Conservation (phyloP, 2,888 invertebrate species). For the Lochmaea crataegi region DNA sequence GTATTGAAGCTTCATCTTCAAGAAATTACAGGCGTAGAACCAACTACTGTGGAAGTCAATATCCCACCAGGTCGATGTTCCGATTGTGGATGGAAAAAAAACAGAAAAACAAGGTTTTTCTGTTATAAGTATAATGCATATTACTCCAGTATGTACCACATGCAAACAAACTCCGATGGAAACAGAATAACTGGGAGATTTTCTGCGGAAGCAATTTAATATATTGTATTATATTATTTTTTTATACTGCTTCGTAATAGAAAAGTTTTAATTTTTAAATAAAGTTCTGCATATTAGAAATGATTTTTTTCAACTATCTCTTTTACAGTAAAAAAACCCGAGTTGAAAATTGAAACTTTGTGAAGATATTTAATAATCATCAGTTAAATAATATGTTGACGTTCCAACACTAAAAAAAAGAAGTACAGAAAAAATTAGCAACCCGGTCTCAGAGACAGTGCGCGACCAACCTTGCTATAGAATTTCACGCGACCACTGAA, state of each 20-base stretch:
- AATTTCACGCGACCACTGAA: constrained; percentile 10
- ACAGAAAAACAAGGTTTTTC: constrained; percentile 14
- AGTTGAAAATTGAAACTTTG: background rate
- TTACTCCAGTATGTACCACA: background rate
- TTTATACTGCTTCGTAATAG: too few species aligned
- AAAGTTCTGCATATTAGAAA: too few species aligned
- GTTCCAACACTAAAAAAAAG: background rate
- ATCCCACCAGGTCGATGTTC: constrained; percentile 17
- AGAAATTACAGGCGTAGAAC: constrained; percentile 16
- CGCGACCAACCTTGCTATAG: constrained; percentile 6
- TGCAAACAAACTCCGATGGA: too few species aligned
- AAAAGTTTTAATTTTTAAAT: too few species aligned
- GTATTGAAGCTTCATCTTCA: constrained; percentile 3
- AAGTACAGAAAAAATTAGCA: constrained; percentile 9
- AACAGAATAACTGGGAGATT: too few species aligned
- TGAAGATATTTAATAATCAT: background rate
- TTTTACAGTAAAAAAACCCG: too few species aligned
- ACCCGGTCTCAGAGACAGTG: constrained; percentile 12
- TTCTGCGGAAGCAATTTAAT: too few species aligned
- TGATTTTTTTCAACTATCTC: too few species aligned
- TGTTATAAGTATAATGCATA: constrained; percentile 6
- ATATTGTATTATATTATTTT: too few species aligned
- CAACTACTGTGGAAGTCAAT: constrained; percentile 20
- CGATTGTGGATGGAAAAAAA: constrained; percentile 22
- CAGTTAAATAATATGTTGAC: background rate